Evolutionary conservation across 2,888 invertebrate genomes (phyloP).

Genomic region (Calameuta idolon): DNA sequence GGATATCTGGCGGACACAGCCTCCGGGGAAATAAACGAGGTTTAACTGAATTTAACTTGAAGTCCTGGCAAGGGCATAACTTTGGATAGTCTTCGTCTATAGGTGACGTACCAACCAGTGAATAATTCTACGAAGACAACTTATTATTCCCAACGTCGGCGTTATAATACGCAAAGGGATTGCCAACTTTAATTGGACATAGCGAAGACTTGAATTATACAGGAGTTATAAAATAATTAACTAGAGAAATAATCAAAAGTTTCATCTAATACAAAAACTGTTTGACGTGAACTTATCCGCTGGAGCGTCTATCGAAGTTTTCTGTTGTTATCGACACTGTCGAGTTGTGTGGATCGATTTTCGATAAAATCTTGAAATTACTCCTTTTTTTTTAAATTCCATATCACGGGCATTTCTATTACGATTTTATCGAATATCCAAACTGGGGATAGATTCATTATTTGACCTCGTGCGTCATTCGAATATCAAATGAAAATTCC

Average conservation of each 20-base stretch:
- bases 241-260: background rate
- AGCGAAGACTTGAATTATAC: background rate
- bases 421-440: background rate
- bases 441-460: background rate
- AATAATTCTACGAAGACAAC: background rate
- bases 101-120: background rate
- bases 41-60: conserved; percentile 1
- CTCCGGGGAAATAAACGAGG: conserved; percentile 1
- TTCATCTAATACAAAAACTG: background rate
- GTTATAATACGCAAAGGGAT: background rate
- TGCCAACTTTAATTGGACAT: background rate
- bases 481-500: background rate
- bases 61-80: background rate
- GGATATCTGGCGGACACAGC: background rate
- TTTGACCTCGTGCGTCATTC: background rate
- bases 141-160: background rate
- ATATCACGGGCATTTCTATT: background rate
- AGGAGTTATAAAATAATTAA: background rate
- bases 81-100: background rate
- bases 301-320: background rate
- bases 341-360: background rate
- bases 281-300: background rate
- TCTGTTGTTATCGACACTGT: background rate
- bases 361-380: background rate
- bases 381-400: background rate